A percentile compares a stretch with the other conserved stretches of the same genome.
phyloP scores from a whole-genome alignment of 2,797 vertebrate genomes.

The Phoebastria nigripes region DNA sequence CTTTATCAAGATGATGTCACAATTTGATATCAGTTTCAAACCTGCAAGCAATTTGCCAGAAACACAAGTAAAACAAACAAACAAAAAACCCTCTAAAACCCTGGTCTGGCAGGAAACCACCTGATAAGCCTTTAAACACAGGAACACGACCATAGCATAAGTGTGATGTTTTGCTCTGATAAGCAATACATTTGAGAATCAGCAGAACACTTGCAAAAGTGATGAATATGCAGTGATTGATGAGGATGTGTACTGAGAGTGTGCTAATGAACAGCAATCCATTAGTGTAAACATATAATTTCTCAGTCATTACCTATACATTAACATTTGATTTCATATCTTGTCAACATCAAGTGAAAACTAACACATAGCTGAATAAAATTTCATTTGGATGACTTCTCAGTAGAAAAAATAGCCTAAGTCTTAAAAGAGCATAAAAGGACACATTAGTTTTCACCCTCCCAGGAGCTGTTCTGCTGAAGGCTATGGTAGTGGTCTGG shows the following conservation, averaged over 20 bases:
- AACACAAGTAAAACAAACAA: background rate
- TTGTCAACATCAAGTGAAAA: background rate
- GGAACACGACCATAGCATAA: background rate
- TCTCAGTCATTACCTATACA: slow-evolving; percentile 1
- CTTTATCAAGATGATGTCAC: background rate
- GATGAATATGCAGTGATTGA: background rate
- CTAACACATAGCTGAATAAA: background rate
- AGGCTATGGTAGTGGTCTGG: background rate
- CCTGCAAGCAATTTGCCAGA: background rate
- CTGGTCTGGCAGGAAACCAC: background rate
- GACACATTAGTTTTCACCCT: background rate
- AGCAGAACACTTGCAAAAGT: background rate
- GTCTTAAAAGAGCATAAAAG: background rate
- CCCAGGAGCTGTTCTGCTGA: background rate
- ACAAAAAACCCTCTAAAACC: background rate
- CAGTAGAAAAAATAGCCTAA: background rate
- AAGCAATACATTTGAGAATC: background rate
- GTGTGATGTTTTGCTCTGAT: background rate
- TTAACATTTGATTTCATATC: background rate
- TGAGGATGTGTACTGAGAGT: background rate
- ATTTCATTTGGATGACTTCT: background rate
- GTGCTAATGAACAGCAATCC: slow-evolving; percentile 11
- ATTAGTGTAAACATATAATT: slow-evolving; percentile 29
- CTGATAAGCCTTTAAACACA: background rate
- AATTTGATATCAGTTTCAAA: background rate